These are phyloP conservation scores for Athripsodes cinereus DNA, from an alignment of 2,888 invertebrate species.

Conservation along the genomic window DNA sequence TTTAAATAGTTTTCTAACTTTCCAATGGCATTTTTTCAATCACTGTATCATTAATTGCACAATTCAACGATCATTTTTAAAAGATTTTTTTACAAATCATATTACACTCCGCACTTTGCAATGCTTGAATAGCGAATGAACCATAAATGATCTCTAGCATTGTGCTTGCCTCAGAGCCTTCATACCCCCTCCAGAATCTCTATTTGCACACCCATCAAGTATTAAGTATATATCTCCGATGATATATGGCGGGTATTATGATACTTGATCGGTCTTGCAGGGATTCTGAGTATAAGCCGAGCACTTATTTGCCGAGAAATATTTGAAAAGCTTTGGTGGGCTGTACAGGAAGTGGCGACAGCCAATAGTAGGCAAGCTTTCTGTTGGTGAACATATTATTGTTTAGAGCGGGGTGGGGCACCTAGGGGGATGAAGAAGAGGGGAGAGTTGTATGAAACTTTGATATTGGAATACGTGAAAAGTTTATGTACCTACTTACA, in stretches of 20 bases:
- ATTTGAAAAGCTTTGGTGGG: constrained; percentile 29
- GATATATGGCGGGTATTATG: not conserved
- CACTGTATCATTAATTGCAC: not conserved
- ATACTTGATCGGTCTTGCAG: constrained; percentile 7
- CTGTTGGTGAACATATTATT: constrained; percentile 49
- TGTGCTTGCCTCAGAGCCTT: constrained; percentile 7
- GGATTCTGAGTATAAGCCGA: constrained; percentile 20
- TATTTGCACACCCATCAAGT: constrained; percentile 8
- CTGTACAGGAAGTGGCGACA: constrained; percentile 33
- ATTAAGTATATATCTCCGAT: not conserved
- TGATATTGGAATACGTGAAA: constrained; percentile 11
- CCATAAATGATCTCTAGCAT: constrained; percentile 20
- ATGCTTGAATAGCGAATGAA: constrained; percentile 15
- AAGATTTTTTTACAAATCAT: too few species aligned
- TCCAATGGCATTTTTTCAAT: not conserved
- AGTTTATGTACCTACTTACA: constrained; percentile 12
- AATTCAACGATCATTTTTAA: not conserved
- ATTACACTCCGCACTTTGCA: constrained; percentile 1
- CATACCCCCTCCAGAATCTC: constrained; percentile 8
- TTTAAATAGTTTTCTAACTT: not conserved
- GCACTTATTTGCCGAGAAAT: constrained; percentile 29
- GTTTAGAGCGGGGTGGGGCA: constrained; percentile 39
- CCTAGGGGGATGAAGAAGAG: constrained; percentile 5
- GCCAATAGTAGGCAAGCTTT: constrained; percentile 32
- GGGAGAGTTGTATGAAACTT: constrained; percentile 14